Base-by-base conservation (phyloP, 1,140 invertebrate species). In the Mamestra configurata region DNA sequence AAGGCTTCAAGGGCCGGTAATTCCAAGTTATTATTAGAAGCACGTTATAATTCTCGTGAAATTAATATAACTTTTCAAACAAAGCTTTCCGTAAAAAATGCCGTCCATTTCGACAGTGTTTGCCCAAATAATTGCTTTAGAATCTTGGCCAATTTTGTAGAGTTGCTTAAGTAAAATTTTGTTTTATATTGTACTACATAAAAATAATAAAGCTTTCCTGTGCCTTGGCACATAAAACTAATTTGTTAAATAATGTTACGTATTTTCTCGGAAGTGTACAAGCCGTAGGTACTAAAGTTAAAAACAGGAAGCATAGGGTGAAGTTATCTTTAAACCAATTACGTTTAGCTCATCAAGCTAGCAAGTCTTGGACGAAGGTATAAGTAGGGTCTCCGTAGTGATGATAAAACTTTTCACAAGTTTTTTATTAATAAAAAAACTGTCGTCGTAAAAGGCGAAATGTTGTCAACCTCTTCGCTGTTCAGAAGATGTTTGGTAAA, bases 1-100 rank as follows among this genome's bases (percentile, higher is more conserved):
- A 43, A 59, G 20, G 22, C 46, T 77, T 82, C 70, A 53, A 51
- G 53, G 43, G 35, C 40, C 77, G 59, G 64, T 84, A 82, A 86
- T 80, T 53, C 46, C n/a, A 82, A 85, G 82, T 86, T 86, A 86
- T 88, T 85, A 88, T 85, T 86, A 82, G 68, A 61, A 79, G 85
- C 80, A 81, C 78, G 68, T 77, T 64, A 72, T 66, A 81, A 84
- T 82, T 79, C 80, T 81, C 77, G 40, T 72, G 24, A 84, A 86
- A 86, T 86, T 83, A 88, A 84, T 88, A 80, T 80, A 82, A 86
- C 79, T 80, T 86, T 86, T 73, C 70, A 73, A 80, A 22, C 55
- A 68, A 80, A 75, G 73, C 51, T 75, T 68, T 40, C 49, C 22
- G 18, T n/a, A 71, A 53, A 66, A 66, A 66, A 66, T 40, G 31